Conservation (phyloP, 2,113 vertebrate genomes). For the Burhinus oedicnemus region DNA sequence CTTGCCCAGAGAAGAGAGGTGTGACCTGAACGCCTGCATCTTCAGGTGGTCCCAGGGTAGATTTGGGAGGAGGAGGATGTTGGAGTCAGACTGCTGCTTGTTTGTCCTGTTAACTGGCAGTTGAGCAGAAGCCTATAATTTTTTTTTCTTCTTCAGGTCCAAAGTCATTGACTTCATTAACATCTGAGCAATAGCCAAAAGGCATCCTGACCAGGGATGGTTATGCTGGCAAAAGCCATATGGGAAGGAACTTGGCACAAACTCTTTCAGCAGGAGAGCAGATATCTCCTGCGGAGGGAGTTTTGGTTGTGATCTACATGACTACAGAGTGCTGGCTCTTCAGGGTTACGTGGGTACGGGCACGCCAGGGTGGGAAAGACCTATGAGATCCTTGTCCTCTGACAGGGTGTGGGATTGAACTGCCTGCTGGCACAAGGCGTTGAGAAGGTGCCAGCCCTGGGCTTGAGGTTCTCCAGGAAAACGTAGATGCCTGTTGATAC, state of each 20-base stretch:
- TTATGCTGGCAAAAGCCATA: accelerated
- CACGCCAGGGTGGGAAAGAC: not conserved
- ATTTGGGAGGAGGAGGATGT: not conserved
- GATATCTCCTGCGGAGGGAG: not conserved
- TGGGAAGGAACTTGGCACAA: not conserved
- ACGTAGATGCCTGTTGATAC: not conserved
- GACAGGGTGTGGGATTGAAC: not conserved
- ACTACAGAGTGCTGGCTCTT: not conserved
- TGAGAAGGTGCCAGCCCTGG: not conserved
- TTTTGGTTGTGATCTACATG: not conserved
- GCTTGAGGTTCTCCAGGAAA: not conserved
- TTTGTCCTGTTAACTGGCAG: conserved; percentile 11
- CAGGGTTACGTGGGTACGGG: not conserved
- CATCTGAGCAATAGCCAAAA: conserved; percentile 7
- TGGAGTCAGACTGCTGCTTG: not conserved
- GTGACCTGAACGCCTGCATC: not conserved
- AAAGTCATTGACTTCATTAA: not conserved
- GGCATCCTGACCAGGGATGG: not conserved
- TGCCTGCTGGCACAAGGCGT: not conserved
- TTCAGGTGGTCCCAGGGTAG: not conserved
- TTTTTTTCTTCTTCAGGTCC: not conserved
- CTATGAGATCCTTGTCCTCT: not conserved
- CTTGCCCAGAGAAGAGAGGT: not conserved
- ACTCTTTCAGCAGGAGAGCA: not conserved
- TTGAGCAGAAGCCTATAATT: not conserved